phyloP scores from a whole-genome alignment of 2,113 vertebrate genomes.

The Nestor notabilis region DNA sequence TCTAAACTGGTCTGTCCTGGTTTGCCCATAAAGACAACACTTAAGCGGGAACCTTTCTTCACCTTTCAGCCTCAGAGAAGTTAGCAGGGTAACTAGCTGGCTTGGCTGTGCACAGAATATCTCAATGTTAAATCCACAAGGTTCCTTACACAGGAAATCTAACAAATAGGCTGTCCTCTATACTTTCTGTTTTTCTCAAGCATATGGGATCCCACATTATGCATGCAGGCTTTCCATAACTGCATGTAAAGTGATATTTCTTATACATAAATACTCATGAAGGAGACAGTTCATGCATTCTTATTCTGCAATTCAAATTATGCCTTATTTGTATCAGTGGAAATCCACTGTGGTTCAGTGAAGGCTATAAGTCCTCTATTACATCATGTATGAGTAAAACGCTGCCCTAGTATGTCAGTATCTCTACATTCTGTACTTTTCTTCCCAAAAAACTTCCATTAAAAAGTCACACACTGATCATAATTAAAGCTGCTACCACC shows the following conservation, averaged over 20 bases:
- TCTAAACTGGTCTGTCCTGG: not conserved
- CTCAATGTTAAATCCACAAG: not conserved
- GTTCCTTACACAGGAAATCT: not conserved
- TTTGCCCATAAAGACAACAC: not conserved
- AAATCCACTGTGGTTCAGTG: not conserved
- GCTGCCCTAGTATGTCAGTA: not conserved
- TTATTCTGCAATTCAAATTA: slow-evolving; percentile 34
- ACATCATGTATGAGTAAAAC: not conserved
- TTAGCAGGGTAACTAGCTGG: not conserved
- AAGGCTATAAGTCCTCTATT: not conserved
- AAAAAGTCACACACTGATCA: not conserved
- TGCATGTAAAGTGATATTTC: not conserved
- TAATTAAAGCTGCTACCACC: not conserved
- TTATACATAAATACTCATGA: slow-evolving; percentile 30
- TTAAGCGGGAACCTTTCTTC: not conserved
- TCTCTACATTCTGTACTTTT: not conserved
- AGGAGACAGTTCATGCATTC: not conserved
- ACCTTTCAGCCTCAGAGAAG: not conserved
- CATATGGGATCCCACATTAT: slow-evolving; percentile 39
- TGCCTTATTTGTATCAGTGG: not conserved
- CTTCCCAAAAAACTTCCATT: not conserved
- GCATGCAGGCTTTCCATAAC: not conserved
- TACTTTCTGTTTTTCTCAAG: not conserved
- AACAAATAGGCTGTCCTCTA: not conserved
- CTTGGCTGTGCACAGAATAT: not conserved